These are phyloP conservation scores for Tribolium freemani DNA, from an alignment of 2,888 invertebrate species.

Conservation along the genomic window DNA sequence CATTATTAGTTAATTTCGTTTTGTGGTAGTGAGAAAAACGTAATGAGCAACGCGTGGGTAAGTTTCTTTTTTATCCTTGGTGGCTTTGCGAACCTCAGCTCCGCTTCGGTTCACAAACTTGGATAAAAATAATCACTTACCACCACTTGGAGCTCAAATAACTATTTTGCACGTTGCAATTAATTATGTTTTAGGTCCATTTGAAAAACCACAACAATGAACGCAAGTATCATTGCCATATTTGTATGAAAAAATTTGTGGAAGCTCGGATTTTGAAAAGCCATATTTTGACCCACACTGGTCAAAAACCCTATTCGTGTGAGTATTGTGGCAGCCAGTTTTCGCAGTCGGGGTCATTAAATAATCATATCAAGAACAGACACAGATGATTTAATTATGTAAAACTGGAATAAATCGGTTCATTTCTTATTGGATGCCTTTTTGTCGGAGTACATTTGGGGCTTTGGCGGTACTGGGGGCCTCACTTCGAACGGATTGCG, in stretches of 20 bases:
- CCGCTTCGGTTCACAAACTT: too few species aligned
- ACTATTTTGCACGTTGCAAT: background rate
- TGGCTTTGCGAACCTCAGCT: too few species aligned
- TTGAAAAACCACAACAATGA: conserved; percentile 61
- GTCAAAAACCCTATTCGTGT: conserved; percentile 60
- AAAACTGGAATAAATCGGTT: background rate
- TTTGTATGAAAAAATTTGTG: conserved; percentile 62
- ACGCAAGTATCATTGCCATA: conserved; percentile 60
- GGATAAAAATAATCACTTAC: too few species aligned
- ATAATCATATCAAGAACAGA: conserved; percentile 38
- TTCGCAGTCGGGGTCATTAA: conserved; percentile 53
- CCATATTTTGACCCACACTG: conserved; percentile 62
- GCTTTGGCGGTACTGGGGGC: conserved; percentile 57
- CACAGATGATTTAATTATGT: conserved; percentile 15
- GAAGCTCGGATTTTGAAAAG: conserved; percentile 61
- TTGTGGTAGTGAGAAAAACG: too few species aligned
- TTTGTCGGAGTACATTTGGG: conserved; percentile 4
- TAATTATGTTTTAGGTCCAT: conserved; percentile 55
- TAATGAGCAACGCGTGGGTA: too few species aligned
- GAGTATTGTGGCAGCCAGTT: conserved; percentile 60
- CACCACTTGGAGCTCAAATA: too few species aligned
- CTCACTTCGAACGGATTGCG: conserved; percentile 50
- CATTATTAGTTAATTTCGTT: too few species aligned
- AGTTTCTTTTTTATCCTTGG: too few species aligned
- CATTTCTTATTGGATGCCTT: background rate